These are phyloP conservation scores for Sesia apiformis DNA, from an alignment of 2,888 invertebrate genomes.

Conservation along the genomic window DNA sequence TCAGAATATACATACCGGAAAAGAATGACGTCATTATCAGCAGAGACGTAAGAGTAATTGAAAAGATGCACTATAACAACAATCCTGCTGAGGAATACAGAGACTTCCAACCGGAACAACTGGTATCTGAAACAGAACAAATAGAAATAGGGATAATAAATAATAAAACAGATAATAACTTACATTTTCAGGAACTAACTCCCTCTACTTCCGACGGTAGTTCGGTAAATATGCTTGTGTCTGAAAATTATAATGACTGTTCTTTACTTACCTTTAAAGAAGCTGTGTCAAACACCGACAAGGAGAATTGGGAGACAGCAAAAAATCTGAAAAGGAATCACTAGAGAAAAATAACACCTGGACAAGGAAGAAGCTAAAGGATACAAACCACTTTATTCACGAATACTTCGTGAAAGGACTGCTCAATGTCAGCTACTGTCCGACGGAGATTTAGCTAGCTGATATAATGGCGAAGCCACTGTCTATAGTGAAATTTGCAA, in stretches of 20 bases:
- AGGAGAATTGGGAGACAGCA: neutral
- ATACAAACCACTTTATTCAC: neutral
- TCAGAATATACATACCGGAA: neutral
- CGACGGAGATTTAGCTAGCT: too few species aligned
- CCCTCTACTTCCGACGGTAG: neutral
- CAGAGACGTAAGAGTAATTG: slow-evolving; percentile 1
- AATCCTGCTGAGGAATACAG: neutral
- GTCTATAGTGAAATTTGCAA: too few species aligned
- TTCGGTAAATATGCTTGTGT: neutral
- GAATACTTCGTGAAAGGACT: neutral
- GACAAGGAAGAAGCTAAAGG: neutral
- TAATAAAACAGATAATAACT: too few species aligned
- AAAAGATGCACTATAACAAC: slow-evolving; percentile 1
- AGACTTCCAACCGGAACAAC: too few species aligned
- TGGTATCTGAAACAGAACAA: neutral
- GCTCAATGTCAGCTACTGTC: neutral
- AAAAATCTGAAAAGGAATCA: neutral
- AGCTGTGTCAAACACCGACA: neutral
- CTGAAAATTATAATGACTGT: neutral
- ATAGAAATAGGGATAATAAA: neutral
- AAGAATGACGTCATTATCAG: neutral
- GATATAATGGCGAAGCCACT: too few species aligned
- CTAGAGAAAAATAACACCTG: neutral
- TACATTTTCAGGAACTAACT: neutral
- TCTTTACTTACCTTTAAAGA: neutral